Base-by-base conservation (phyloP, 2,888 invertebrate genomes). In the Leucoma salicis region DNA sequence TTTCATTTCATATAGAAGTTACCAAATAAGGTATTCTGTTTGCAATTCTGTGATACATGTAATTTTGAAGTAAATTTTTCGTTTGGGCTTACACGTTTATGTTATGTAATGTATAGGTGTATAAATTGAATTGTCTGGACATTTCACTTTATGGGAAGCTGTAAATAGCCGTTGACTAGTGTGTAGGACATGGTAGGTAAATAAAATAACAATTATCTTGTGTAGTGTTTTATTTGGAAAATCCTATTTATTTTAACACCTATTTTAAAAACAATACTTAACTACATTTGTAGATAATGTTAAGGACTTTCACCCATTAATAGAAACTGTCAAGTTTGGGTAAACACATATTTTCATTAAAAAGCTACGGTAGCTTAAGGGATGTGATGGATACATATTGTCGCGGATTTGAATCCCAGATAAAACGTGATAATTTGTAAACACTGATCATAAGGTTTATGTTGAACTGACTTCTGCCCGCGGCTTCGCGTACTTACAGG, bases 121-220 rank as follows among this genome's bases (percentile, higher is more conserved):
- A 42, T 45, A 47, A 54, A 45, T 50, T 56, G 43, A 21, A 45
- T 56, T 38, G 42, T 50, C n/a, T 65, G 45, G 42, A 53, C 49
- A 52, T 48, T 53, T 55, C 50, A 46, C 55, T 49, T 21, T 21
- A 21, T 6, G 8, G 21, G 21, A 66, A 54, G 81, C 80, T 88
- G 87, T 88, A 87, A 44, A 89, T 88, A 87, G 77, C 78, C 72
- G 86, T 88, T 88, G 74, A 85, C 72, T 88, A 87, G 87, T 89
- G 70, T 74, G 84, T 88, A 88, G 88, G 77, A 75, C 67, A 70
- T 75, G 71, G 73, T 73, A 78, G 78, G 66, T 74, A 71, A 78
- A 72, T 73, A 76, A 60, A 70, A 62, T 21, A 68, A 70, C 60
- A 21, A 21, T 21, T 21, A 8, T 10, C 12, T 31, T 15, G 1